Conservation (phyloP, 2,113 vertebrate genomes). For the Myotis brandtii region DNA sequence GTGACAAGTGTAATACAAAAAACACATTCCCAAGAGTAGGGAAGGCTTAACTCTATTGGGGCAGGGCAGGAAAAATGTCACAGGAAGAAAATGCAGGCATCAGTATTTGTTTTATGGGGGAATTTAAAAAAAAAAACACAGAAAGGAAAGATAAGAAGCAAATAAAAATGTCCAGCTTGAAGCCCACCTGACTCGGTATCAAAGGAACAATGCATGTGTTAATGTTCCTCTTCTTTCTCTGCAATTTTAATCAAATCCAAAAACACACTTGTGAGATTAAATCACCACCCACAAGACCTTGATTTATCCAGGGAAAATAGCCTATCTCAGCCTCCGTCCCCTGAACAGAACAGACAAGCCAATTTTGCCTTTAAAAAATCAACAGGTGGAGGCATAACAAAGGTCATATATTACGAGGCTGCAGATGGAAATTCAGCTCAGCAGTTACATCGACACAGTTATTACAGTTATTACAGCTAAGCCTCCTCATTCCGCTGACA, state of each 20-base stretch:
- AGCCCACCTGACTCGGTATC: neutral
- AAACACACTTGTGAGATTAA: constrained; percentile 53
- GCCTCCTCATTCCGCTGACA: constrained; percentile 80
- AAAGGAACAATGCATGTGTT: constrained; percentile 8
- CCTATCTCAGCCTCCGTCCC: constrained; percentile 51
- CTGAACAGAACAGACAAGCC: constrained; percentile 74
- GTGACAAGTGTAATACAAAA: neutral
- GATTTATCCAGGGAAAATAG: constrained; percentile 60
- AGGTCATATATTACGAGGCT: constrained; percentile 71
- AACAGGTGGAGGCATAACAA: constrained; percentile 80
- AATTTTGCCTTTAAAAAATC: constrained; percentile 79
- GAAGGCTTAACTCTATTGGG: neutral
- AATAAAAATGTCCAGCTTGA: constrained; percentile 33
- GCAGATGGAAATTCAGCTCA: constrained; percentile 77
- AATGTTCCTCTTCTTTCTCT: constrained; percentile 56
- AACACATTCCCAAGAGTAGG: neutral
- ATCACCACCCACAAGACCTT: constrained; percentile 60
- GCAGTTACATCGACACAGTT: constrained; percentile 77
- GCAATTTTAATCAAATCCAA: constrained; percentile 64
- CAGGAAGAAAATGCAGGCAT: neutral
- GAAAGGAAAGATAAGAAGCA: neutral
- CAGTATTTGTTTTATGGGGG: neutral
- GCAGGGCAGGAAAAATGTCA: neutral
- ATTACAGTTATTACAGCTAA: constrained; percentile 82
- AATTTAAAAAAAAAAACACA: neutral